Conservation (phyloP, 2,113 vertebrate species). For the Alces alces region DNA sequence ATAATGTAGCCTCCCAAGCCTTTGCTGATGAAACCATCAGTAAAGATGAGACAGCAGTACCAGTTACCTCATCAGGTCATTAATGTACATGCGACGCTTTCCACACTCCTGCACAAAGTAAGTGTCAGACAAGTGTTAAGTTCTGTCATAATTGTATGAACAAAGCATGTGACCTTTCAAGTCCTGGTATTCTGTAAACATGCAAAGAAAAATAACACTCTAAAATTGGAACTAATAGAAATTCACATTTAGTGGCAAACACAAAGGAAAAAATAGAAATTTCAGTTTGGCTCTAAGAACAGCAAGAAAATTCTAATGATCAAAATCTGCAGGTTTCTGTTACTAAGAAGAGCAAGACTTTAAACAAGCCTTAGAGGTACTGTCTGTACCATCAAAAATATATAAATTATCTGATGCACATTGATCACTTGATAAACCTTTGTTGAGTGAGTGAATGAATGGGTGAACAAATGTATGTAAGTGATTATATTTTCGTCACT, state of each 20-base stretch:
- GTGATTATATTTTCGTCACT: not conserved
- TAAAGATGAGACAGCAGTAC: not conserved
- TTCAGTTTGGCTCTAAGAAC: not conserved
- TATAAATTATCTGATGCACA: not conserved
- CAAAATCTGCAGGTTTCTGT: not conserved
- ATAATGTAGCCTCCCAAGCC: not conserved
- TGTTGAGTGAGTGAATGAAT: not conserved
- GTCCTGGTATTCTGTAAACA: not conserved
- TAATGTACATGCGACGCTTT: not conserved
- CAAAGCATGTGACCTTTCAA: not conserved
- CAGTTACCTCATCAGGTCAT: not conserved
- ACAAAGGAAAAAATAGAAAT: not conserved
- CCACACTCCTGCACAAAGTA: not conserved
- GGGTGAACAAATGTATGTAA: not conserved
- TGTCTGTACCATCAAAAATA: not conserved
- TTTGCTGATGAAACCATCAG: not conserved
- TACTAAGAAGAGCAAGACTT: not conserved
- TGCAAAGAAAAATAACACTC: not conserved
- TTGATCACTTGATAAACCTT: not conserved
- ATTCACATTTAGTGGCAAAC: not conserved
- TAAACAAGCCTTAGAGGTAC: not conserved
- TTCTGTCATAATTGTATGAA: not conserved
- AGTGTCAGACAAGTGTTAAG: not conserved
- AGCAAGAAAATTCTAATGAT: not conserved
- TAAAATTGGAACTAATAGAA: constrained; percentile 7